Base-by-base conservation (phyloP, 1,140 invertebrate species). In the Bursaphelenchus mucronatus region DNA sequence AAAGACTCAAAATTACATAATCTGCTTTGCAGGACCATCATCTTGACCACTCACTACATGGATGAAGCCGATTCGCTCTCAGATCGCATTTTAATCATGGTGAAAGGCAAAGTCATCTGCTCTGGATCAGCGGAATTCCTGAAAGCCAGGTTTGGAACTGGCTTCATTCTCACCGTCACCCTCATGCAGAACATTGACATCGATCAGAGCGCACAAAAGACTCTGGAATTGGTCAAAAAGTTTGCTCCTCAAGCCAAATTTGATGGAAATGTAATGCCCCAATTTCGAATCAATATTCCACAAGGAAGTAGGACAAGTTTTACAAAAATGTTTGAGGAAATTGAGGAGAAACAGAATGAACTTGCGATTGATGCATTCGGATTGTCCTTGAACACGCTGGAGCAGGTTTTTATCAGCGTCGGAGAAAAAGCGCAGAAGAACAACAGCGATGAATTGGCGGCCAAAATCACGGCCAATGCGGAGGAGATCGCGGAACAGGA, bases 31-130 rank as follows among this genome's bases (percentile, higher is more conserved):
- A 50, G 49, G 19, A 50, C 61, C n/a, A 58, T 63, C 7, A 47
- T 97, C 3, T 86, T 97, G 0, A 93, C 91, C 1, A 97, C 93
- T 0, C 94, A 97, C 82, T 94, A 91, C 82, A 94, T 97, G 91
- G 94, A 96, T 83, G 94, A 97, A 84, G 93, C 93, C 8, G 93
- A 97, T 83, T 86, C 90, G 17, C 84, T 96, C 0, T 92, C 91
- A 0, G 84, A 86, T 68, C 64, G 82, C 56, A 80, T 83, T 19
- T 81, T 82, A 11, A 81, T 85, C 11, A 86, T 89, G 43, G 83
- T 85, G 9, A 81, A 86, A 59, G 88, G 88, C 44, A 82, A 84
- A 67, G 81, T 88, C 0, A 83, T 85, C 61, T 86, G 86, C 68
- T 84, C 83, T 69, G 88, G 87, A 3, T 86, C 87, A 0, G 85